phyloP scores from a whole-genome alignment of 2,113 vertebrate species.

The Aphelocoma coerulescens region DNA sequence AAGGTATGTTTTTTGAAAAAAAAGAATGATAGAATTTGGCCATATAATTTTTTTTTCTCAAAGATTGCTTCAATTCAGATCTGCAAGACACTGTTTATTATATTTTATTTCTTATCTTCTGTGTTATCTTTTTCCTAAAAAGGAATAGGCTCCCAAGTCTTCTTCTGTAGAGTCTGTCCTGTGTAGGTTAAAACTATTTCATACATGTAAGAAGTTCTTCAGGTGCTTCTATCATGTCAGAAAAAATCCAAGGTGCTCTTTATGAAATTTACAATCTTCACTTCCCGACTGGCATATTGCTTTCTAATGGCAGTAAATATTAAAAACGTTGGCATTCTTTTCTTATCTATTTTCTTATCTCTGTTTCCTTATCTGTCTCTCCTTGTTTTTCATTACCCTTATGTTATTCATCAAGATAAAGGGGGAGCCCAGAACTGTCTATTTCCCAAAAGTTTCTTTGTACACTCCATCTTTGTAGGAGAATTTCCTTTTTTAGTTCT shows the following conservation, averaged over 20 bases:
- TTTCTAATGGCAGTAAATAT: conserved; percentile 7
- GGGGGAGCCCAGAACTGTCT: background rate
- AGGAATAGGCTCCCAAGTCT: background rate
- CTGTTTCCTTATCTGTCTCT: conserved; percentile 19
- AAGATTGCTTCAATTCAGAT: background rate
- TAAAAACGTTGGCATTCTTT: background rate
- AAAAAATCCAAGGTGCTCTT: background rate
- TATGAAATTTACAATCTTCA: background rate
- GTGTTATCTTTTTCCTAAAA: background rate
- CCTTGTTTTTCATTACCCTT: conserved; percentile 40
- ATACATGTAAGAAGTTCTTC: background rate
- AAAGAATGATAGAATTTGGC: background rate
- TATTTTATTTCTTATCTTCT: background rate
- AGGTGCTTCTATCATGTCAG: background rate
- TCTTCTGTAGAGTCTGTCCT: background rate
- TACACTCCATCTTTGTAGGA: conserved; percentile 1
- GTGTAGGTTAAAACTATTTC: background rate
- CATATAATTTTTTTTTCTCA: background rate
- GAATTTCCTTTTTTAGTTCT: conserved; percentile 62
- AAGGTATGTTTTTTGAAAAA: background rate
- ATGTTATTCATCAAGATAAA: conserved; percentile 53
- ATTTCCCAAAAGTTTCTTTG: conserved; percentile 25
- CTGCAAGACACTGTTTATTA: background rate
- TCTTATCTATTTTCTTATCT: conserved; percentile 40
- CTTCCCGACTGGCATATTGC: background rate